phyloP scores from a whole-genome alignment of 2,113 vertebrate species.

The Corythoichthys haematopterus region DNA sequence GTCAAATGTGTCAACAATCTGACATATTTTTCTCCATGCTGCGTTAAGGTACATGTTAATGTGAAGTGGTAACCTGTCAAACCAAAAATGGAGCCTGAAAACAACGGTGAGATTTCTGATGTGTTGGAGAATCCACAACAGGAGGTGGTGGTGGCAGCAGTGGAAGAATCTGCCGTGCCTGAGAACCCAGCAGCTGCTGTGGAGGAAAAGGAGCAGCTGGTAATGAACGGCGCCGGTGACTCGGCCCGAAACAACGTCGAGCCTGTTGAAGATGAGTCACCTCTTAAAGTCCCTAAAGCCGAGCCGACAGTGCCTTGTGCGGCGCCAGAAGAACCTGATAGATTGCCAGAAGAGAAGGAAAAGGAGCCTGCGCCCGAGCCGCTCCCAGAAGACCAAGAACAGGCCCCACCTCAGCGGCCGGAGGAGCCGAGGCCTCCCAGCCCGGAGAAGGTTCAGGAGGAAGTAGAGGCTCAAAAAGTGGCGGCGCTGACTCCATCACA shows the following conservation, averaged over 20 bases:
- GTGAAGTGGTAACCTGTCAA: constrained; percentile 24
- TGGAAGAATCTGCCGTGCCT: constrained; percentile 31
- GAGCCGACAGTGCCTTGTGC: not conserved
- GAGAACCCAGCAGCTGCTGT: constrained; percentile 48
- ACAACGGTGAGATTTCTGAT: constrained; percentile 48
- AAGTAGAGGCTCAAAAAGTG: constrained; percentile 1
- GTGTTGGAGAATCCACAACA: constrained; percentile 39
- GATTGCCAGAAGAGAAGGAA: constrained; percentile 46
- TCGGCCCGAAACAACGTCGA: not conserved
- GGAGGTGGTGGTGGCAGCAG: constrained; percentile 21
- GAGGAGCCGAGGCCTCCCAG: constrained; percentile 4
- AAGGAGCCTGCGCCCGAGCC: constrained; percentile 45
- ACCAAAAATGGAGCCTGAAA: constrained; percentile 64
- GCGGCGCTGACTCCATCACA: constrained; percentile 1
- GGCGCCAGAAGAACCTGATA: constrained; percentile 30
- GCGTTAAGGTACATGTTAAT: constrained; percentile 46
- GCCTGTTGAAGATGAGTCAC: constrained; percentile 13
- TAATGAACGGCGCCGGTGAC: constrained; percentile 26
- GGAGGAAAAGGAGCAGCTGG: constrained; percentile 28
- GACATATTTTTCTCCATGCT: not conserved
- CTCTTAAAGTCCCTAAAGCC: constrained; percentile 6
- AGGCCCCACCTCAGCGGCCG: not conserved
- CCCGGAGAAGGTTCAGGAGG: not conserved
- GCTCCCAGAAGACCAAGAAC: constrained; percentile 25
- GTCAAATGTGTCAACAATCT: too few relatives aligned